Conservation (phyloP, 1,140 invertebrate species). For the Limonius californicus region DNA sequence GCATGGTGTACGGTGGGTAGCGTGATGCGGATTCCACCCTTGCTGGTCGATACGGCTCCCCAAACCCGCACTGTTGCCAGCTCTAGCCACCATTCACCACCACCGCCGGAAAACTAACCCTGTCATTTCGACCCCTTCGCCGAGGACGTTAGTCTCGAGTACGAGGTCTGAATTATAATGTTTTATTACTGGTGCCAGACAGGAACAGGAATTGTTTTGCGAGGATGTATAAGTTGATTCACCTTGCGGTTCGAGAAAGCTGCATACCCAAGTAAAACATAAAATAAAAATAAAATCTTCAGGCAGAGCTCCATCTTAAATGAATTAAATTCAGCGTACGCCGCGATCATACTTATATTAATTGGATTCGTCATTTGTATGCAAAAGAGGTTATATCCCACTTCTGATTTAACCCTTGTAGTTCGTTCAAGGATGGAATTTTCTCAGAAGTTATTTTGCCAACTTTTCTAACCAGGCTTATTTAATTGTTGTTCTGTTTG, state of each 20-base stretch:
- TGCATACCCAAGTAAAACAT: too few species aligned
- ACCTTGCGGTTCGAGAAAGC: not conserved
- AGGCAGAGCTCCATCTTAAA: too few species aligned
- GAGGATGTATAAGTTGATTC: not conserved
- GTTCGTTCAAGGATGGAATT: too few species aligned
- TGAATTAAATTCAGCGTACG: too few species aligned
- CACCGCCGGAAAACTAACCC: constrained; percentile 1
- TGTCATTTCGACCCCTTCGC: constrained; percentile 6
- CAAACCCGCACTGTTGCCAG: not conserved
- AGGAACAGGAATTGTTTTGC: not conserved
- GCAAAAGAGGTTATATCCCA: too few species aligned
- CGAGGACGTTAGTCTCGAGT: constrained; percentile 1
- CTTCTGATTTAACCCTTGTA: too few species aligned
- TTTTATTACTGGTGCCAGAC: not conserved
- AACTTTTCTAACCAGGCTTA: too few species aligned
- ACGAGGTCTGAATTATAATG: constrained; percentile 4
- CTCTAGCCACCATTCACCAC: not conserved
- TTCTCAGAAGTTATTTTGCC: too few species aligned
- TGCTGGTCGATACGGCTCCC: constrained; percentile 8
- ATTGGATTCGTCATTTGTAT: too few species aligned
- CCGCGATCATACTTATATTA: too few species aligned
- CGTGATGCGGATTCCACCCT: constrained; percentile 6
- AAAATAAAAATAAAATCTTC: too few species aligned
- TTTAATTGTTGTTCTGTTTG: too few species aligned
- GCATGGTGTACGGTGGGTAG: constrained; percentile 5